Evolutionary conservation across 2,888 invertebrate genomes (phyloP).

Genomic region (Drosophila testacea): DNA sequence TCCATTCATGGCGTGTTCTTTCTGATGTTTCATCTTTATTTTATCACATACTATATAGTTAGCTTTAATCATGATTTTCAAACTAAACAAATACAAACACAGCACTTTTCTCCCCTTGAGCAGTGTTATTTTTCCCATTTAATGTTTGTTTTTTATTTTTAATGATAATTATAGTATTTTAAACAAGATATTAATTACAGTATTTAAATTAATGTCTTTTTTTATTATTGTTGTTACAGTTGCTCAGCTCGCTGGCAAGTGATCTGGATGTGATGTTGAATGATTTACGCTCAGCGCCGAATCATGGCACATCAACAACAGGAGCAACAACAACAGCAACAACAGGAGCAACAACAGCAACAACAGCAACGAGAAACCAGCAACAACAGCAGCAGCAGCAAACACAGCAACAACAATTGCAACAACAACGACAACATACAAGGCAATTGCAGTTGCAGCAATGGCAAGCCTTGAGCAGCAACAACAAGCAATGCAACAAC

Average conservation of each 20-base stretch:
- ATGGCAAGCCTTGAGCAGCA: constrained; percentile 38
- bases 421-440: constrained; percentile 56
- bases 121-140: neutral
- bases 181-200: constrained; percentile 4
- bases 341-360: constrained; percentile 57
- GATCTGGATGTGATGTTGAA: constrained; percentile 95
- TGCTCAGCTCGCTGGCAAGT: constrained; percentile 92
- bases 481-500: constrained; percentile 43
- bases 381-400: constrained; percentile 37
- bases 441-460: constrained; percentile 33
- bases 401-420: constrained; percentile 9
- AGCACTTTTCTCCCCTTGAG: neutral
- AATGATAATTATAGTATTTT: neutral
- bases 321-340: constrained; percentile 22
- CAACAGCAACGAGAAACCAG: constrained; percentile 19
- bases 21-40: too few species aligned
- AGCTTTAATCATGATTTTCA: too few species aligned
- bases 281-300: constrained; percentile 91
- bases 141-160: too few species aligned
- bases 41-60: too few species aligned
- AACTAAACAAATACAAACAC: too few species aligned
- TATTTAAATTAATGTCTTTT: constrained; percentile 5
- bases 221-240: constrained; percentile 86
- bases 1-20: too few species aligned
- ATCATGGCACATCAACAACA: constrained; percentile 66